phyloP scores from a whole-genome alignment of 2,888 invertebrate species.

The Clunio marinus region DNA sequence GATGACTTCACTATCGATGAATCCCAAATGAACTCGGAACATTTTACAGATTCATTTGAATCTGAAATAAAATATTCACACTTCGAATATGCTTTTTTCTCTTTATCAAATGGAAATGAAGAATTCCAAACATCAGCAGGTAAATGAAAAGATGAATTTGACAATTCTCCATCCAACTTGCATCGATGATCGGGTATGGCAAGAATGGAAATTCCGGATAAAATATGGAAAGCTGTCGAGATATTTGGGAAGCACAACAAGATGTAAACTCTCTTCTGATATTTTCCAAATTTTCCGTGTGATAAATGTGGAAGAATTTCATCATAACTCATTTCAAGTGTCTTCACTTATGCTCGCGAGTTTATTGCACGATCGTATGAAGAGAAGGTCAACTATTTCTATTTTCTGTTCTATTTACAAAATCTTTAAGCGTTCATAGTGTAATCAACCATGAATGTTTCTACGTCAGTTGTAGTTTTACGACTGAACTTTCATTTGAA shows the following conservation, averaged over 20 bases:
- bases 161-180: constrained; percentile 56
- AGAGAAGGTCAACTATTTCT: too few relatives aligned
- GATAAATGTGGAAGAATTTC: constrained; percentile 60
- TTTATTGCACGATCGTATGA: too few relatives aligned
- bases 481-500: too few relatives aligned
- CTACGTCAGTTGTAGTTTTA: too few relatives aligned
- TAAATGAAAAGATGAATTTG: constrained; percentile 54
- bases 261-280: constrained; percentile 65
- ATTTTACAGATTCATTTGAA: constrained; percentile 47
- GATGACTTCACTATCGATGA: constrained; percentile 58
- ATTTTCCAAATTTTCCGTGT: constrained; percentile 63
- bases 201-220: constrained; percentile 66
- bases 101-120: constrained; percentile 55
- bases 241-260: constrained; percentile 67
- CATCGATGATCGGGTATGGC: constrained; percentile 64
- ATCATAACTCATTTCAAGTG: constrained; percentile 75
- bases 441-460: too few relatives aligned
- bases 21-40: constrained; percentile 60
- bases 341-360: too few relatives aligned
- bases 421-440: too few relatives aligned
- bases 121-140: constrained; percentile 51
- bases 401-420: too few relatives aligned
- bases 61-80: constrained; percentile 52
- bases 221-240: constrained; percentile 68
- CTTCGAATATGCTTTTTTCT: constrained; percentile 52